Evolutionary conservation across 2,113 vertebrate genomes (phyloP).

Genomic region (Synodontis membranacea): DNA sequence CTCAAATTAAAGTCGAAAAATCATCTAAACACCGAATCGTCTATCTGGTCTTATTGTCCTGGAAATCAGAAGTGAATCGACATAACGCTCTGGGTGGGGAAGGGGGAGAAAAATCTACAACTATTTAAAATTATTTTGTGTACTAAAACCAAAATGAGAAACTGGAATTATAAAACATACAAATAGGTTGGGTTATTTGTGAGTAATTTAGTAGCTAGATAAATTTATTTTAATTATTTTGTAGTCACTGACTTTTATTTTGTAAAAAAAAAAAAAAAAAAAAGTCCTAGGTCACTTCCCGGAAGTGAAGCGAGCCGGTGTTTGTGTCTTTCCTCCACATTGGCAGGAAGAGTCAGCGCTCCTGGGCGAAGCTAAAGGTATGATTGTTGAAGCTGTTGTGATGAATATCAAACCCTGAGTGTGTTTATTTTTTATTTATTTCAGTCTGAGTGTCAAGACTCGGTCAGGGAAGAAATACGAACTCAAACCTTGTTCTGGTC

Average conservation of each 20-base stretch:
- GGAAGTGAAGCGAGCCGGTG: conserved; percentile 33
- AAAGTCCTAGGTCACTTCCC: neutral
- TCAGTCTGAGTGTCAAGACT: no score
- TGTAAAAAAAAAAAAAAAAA: neutral
- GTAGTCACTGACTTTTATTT: conserved; percentile 37
- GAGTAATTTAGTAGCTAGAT: neutral
- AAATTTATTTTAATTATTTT: no score
- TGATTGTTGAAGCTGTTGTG: neutral
- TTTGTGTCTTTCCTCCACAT: conserved; percentile 22
- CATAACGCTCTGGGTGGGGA: no score
- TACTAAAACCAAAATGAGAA: neutral
- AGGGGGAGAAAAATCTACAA: neutral
- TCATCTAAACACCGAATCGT: conserved; percentile 29
- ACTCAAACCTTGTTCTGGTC: neutral
- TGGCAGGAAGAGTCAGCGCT: neutral
- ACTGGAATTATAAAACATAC: no score
- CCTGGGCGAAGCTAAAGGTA: conserved; percentile 21
- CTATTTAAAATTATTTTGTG: neutral
- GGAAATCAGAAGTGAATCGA: neutral
- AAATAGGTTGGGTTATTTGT: no score
- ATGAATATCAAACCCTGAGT: neutral
- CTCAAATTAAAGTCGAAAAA: conserved; percentile 55
- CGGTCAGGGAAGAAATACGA: neutral
- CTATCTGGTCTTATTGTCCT: conserved; percentile 26
- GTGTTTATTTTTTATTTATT: neutral